These are phyloP conservation scores for Apostichopus californicus DNA, from an alignment of 35 echinoderm and acorn worm genomes.

Conservation along the genomic window DNA sequence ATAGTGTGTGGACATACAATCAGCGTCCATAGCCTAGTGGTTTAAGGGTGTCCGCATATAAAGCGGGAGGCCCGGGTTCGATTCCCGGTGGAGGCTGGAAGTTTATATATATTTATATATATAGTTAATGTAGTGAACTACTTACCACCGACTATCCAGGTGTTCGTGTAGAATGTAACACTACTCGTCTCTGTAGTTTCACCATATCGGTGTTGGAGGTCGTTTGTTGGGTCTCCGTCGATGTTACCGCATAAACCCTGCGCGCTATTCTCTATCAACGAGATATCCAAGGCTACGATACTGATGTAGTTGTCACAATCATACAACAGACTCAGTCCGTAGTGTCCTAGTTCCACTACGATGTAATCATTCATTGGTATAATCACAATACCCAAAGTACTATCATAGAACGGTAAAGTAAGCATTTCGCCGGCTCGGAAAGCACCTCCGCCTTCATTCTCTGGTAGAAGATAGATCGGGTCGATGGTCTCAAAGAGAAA, in stretches of 20 bases:
- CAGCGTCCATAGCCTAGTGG: too few species aligned
- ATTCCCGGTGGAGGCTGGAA: too few species aligned
- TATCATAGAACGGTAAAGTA: not conserved
- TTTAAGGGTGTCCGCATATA: too few species aligned
- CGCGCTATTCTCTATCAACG: slow-evolving; percentile 1
- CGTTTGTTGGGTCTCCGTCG: slow-evolving; percentile 64
- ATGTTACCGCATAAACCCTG: slow-evolving; percentile 81
- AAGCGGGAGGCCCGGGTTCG: too few species aligned
- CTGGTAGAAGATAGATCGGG: slow-evolving; percentile 15
- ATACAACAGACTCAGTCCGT: slow-evolving; percentile 51
- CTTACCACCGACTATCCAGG: slow-evolving; percentile 13
- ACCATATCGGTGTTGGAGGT: slow-evolving; percentile 35
- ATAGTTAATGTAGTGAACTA: too few species aligned
- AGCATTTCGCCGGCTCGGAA: not conserved
- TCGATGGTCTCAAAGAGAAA: not conserved
- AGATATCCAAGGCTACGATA: not conserved
- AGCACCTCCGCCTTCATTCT: slow-evolving; percentile 1
- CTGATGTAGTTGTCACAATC: slow-evolving; percentile 19
- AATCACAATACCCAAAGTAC: not conserved
- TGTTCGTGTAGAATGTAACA: not conserved
- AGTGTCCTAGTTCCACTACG: slow-evolving; percentile 45
- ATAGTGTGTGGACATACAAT: too few species aligned
- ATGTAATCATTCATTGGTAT: slow-evolving; percentile 60
- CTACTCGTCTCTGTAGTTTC: not conserved
- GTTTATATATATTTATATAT: too few species aligned